These are phyloP conservation scores for Ceratotherium simum DNA, from an alignment of 2,113 vertebrate species.

Conservation along the genomic window DNA sequence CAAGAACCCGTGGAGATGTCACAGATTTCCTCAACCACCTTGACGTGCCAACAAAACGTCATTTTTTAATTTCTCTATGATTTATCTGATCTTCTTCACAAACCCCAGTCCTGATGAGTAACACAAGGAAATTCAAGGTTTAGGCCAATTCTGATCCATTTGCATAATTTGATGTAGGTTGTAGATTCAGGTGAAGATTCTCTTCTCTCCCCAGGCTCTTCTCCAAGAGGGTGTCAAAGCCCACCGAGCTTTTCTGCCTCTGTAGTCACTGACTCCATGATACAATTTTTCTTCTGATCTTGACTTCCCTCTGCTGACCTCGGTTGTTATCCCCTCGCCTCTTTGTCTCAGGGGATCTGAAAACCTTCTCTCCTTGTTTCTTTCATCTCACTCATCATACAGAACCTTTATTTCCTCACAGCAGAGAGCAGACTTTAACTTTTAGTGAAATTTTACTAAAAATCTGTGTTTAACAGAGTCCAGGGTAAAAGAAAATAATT, in stretches of 20 bases:
- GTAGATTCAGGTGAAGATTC: too few species aligned
- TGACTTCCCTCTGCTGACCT: background rate
- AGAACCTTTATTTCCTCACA: too few species aligned
- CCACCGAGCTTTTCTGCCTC: accelerated
- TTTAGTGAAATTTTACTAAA: too few species aligned
- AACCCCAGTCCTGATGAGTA: background rate
- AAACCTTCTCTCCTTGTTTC: too few species aligned
- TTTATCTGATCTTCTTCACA: too few species aligned
- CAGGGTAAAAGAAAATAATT: too few species aligned
- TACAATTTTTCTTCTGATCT: accelerated
- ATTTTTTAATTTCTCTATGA: background rate
- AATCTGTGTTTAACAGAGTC: too few species aligned
- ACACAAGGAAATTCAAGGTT: background rate
- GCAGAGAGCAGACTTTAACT: too few species aligned
- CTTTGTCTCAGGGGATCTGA: background rate
- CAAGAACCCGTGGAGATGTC: accelerated
- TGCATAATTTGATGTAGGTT: background rate
- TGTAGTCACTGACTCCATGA: accelerated
- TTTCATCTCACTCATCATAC: too few species aligned
- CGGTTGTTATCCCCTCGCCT: background rate
- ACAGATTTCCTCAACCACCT: background rate
- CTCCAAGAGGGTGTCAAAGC: background rate
- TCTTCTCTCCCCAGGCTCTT: background rate
- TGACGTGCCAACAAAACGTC: background rate
- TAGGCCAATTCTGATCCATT: background rate